Evolutionary conservation across 2,888 invertebrate genomes (phyloP), one percentile per base, ranked within the genome.

Genomic region (Drosophila parthenogenetica): DNA sequence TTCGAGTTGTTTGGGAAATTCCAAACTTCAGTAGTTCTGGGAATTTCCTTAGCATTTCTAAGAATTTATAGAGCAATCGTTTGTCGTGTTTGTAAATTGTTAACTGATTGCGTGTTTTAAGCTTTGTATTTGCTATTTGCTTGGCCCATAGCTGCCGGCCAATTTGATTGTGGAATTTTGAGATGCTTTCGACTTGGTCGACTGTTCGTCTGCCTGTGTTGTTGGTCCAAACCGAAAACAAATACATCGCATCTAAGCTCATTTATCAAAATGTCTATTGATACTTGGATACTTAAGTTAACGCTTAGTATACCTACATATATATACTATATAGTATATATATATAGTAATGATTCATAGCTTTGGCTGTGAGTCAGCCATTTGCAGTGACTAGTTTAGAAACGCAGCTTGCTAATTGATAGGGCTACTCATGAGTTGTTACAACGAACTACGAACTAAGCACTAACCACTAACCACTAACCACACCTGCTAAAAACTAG

Each of bases 231-330:
- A 11, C 13, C 2, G 32, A 42, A 51, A 43, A 60, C 78, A 72
- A 60, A 66, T 32, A 78, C 45, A 58, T 37, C 71, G 45, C 55
- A 59, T 45, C 67, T 62, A 46, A 25, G 74, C 87, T 89, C 89
- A 88, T 87, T 86, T 88, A 86, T 89, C 84, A 86, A 83, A 82
- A 68, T 51, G 67, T 73, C 87, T 72, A 89, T 87, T 85, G 89
- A 83, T 88, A 73, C 70, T 75, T 77, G 46, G 63, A 43, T 55
- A 35, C 54, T 55, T 43, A 35, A 78, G 57, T 66, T 58, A 66
- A 66, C 53, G 75, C 55, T 69, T 69, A 37, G 53, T 68, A 16
- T 22, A 35, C 35, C 8, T 29, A 13, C 35, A 13, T 35, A 13
- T 29, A 29, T 13, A 11, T 35, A 35, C 13, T 35, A 11, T 35